Evolutionary conservation across 2,888 invertebrate genomes (phyloP).

Genomic region (Ecliptopera silaceata): DNA sequence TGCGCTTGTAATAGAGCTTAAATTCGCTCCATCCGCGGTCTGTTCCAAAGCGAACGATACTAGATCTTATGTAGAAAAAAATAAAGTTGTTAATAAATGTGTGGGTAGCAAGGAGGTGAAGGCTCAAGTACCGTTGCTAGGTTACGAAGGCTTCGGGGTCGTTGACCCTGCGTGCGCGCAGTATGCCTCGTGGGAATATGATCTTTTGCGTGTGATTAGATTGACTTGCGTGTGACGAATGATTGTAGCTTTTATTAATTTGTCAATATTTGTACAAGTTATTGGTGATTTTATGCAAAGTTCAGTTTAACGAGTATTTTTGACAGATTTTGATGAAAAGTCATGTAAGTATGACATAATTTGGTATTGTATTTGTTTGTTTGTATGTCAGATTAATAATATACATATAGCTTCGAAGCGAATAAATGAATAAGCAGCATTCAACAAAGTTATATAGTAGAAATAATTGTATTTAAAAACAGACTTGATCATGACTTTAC

Average conservation of each 20-base stretch:
- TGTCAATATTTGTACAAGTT: not conserved
- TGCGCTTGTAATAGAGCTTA: constrained; percentile 7
- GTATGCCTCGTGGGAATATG: constrained; percentile 55
- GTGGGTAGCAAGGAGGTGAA: constrained; percentile 48
- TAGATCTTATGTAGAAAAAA: not conserved
- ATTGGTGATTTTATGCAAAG: not conserved
- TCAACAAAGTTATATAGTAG: no score
- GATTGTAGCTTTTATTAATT: constrained; percentile 19
- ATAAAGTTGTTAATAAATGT: constrained; percentile 14
- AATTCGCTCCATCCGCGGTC: constrained; percentile 7
- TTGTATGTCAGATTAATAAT: no score
- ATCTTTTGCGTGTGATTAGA: constrained; percentile 47
- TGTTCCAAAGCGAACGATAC: constrained; percentile 4
- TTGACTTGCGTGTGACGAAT: constrained; percentile 21
- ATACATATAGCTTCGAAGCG: no score
- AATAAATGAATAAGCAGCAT: no score
- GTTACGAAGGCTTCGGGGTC: constrained; percentile 55
- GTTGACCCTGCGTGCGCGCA: constrained; percentile 61
- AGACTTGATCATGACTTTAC: no score
- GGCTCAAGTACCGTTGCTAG: constrained; percentile 63
- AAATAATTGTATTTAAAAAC: no score
- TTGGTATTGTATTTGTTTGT: no score
- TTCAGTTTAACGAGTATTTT: no score
- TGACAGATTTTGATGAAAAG: no score
- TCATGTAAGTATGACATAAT: no score